Evolutionary conservation across 2,797 vertebrate genomes (phyloP), one percentile per base, ranked within the genome.

Genomic region (Babyrousa celebensis): DNA sequence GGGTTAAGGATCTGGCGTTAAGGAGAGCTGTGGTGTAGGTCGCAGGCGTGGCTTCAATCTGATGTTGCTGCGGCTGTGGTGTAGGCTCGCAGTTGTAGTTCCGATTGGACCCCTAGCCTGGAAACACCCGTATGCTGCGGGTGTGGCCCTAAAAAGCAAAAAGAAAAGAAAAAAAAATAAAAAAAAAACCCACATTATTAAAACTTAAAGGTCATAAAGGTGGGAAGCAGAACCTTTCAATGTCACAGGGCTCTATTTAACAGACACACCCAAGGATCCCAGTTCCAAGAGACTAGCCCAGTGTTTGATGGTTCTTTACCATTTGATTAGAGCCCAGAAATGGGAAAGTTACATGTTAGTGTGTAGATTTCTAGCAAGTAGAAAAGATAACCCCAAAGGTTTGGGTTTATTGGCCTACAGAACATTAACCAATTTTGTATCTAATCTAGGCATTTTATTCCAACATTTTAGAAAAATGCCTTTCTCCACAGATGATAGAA

Each of bases 371-470:
- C 75, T 56, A 43, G 27, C 36, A 54, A 43, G 54, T n/a, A 83
- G 70, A 83, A 91, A 85, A 85, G 54, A 92, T 6, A 58, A 68
- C 17, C 63, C 29, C 32, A 32, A n/a, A 86, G 65, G 32, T 75
- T 60, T 89, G 65, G 18, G 25, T n/a, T 72, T 77, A 43, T 63
- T 82, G 68, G 60, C 52, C 18, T 63, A 0, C 23, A 83, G 68
- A 21, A 79, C 63, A 93, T 89, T 75, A 93, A 82, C 48, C 60
- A 29, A 70, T 71, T 83, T 56, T 87, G 74, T 83, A 74, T 78
- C 74, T 58, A 78, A 90, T 86, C 87, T 88, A n/a, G 20, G 52
- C 67, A 92, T 92, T 74, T 74, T 86, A 89, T 48, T 54, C 63
- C 63, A 96, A 32, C 18, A 40, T 85, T 85, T 82, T 27, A 9